Base-by-base conservation (phyloP, 1,140 invertebrate species). In the Bombus superbus region DNA sequence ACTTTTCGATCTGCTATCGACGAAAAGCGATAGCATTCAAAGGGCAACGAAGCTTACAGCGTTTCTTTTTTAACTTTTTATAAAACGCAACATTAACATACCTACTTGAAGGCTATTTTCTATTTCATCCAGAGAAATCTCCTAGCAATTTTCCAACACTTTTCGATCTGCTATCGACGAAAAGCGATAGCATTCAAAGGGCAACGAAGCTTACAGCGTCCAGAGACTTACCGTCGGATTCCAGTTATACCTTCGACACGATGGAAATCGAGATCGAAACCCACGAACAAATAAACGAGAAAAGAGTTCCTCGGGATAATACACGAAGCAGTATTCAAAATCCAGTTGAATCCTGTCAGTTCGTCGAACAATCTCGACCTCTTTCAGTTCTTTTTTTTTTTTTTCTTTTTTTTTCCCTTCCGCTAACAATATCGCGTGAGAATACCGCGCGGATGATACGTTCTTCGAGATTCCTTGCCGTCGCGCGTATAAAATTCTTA, bases 401-500 rank as follows among this genome's bases (percentile, higher is more conserved):
- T 62, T n/a, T 25, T 13, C 9, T 4, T 11, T 28, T n/a, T 2
- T 11, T 10, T 62, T 47, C 44, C 10, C 3, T 28, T 25, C 10
- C 10, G 11, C 4, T 59, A 28, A 53, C 18, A 53, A 1, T 8
- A 22, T 53, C 18, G 47, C 18, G 47, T 22, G 1, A 0, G 18
- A 53, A 53, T 42, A n/a, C 40, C 73, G 47, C 15, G 32, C 32
- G 15, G n/a, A 25, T 57, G 47, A 57, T 57, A 59, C 25, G 47
- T 28, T 35, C 32, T 1, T 22, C 74, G 25, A 53, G 47, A 76
- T 32, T 40, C 40, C 62, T 28, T 2, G 71, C n/a, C 32, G 10
- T 18, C 59, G 35, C 81, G 62, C 28, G 73, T n/a, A 44, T 40
- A 64, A 59, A 81, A 88, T 83, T 64, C 38, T n/a, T 38, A 40